Conservation (phyloP, 2,113 vertebrate genomes). For the Glareola pratincola region DNA sequence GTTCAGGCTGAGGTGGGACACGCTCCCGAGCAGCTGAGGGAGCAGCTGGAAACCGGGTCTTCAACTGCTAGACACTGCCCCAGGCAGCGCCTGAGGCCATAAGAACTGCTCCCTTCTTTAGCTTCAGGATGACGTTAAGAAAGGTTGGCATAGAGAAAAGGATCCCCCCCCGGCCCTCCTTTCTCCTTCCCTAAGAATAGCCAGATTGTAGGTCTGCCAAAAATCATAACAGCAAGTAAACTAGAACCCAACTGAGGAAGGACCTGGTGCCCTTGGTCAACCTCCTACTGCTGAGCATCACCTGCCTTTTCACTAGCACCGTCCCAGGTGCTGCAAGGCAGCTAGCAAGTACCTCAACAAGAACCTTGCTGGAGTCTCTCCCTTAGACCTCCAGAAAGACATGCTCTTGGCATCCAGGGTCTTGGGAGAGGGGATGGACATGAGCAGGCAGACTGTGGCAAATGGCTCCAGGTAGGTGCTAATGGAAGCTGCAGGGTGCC, state of each 20-base stretch:
- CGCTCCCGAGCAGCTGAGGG: background rate
- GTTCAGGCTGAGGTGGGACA: background rate
- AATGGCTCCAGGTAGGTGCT: background rate
- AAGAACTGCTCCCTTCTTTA: background rate
- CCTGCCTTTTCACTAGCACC: background rate
- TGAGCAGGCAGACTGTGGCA: background rate
- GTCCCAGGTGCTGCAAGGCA: background rate
- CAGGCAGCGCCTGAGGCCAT: background rate
- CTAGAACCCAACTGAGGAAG: background rate
- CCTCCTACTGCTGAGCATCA: background rate
- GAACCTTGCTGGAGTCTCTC: background rate
- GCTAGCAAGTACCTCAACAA: background rate
- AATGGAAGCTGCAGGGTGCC: fast-evolving
- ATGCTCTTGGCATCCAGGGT: background rate
- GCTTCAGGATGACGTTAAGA: background rate
- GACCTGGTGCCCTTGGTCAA: background rate
- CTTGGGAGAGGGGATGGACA: background rate
- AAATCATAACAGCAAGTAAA: background rate
- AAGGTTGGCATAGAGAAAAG: background rate
- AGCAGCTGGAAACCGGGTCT: background rate
- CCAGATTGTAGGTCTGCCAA: background rate
- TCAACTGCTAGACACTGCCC: background rate
- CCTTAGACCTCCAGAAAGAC: background rate
- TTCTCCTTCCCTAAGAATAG: background rate
- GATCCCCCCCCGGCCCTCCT: background rate